Percentiles rank a stretch among this genome's conserved stretches.
phyloP scores from a whole-genome alignment of 2,888 invertebrate genomes.

The Eucera pruinosa region DNA sequence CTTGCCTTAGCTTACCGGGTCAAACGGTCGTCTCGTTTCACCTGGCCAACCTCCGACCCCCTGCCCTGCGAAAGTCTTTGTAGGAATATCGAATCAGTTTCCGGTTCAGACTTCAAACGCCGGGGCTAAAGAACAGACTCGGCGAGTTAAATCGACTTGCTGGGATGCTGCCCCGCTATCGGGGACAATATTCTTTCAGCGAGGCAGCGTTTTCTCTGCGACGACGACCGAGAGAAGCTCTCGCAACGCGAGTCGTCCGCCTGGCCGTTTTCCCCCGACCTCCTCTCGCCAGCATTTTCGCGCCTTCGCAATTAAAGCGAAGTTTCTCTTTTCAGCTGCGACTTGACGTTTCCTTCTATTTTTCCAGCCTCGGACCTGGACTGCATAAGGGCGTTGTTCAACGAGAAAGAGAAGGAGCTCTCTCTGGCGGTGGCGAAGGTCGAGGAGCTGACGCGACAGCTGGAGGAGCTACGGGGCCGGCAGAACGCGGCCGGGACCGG shows the following conservation, averaged over 20 bases:
- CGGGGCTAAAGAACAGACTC: too few species aligned
- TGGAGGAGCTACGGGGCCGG: constrained; percentile 93
- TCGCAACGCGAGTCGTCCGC: too few species aligned
- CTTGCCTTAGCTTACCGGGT: too few species aligned
- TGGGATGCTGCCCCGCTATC: neutral
- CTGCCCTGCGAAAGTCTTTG: constrained; percentile 6
- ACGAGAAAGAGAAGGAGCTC: constrained; percentile 98
- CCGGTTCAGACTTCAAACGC: neutral
- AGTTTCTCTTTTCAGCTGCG: neutral
- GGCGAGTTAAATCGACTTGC: too few species aligned
- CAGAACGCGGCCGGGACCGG: constrained; percentile 86
- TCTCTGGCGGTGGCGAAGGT: constrained; percentile 99
- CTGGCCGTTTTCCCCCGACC: too few species aligned
- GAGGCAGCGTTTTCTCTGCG: neutral
- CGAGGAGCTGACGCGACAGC: constrained; percentile 96
- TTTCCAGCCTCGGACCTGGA: constrained; percentile 95
- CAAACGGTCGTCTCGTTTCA: constrained; percentile 18
- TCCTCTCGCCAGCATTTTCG: too few species aligned
- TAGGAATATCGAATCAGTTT: constrained; percentile 34
- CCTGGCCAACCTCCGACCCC: neutral
- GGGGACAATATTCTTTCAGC: neutral
- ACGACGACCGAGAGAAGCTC: too few species aligned
- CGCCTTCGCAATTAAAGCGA: too few species aligned
- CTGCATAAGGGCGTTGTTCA: constrained; percentile 97
- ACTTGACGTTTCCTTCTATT: neutral